Conservation (phyloP, 2,888 invertebrate species). For the Philonicus albiceps region DNA sequence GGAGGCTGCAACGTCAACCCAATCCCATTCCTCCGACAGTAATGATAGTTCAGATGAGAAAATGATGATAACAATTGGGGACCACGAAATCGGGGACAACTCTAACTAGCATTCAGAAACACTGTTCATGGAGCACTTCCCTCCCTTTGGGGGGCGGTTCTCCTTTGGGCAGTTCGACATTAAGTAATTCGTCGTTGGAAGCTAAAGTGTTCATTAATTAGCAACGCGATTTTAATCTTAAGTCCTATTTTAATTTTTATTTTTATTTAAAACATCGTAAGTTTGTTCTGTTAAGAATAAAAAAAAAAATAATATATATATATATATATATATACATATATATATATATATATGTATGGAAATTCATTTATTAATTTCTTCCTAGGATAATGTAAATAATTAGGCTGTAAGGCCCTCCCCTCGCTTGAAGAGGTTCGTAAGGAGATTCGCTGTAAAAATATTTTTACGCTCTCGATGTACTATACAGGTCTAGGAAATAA, state of each 20-base stretch:
- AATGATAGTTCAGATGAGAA: constrained; percentile 77
- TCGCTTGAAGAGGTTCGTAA: not conserved
- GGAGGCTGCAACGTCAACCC: constrained; percentile 79
- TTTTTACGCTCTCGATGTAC: constrained; percentile 21
- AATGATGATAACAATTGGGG: constrained; percentile 67
- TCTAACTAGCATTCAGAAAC: constrained; percentile 57
- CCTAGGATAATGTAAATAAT: not conserved
- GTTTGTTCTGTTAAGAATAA: not conserved
- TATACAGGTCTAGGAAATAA: constrained; percentile 22
- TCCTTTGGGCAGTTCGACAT: constrained; percentile 48
- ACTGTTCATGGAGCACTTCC: constrained; percentile 69
- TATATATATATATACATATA: not conserved
- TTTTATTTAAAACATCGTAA: not conserved
- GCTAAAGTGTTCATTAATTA: constrained; percentile 17
- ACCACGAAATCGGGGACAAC: constrained; percentile 61
- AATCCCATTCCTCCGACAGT: constrained; percentile 75
- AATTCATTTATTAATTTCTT: not conserved
- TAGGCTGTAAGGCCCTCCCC: not conserved
- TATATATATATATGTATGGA: not conserved
- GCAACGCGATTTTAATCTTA: not conserved
- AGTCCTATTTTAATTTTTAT: not conserved
- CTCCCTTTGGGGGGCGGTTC: constrained; percentile 63
- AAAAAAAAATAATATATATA: not conserved
- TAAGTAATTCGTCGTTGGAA: constrained; percentile 35
- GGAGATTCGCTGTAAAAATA: not conserved